Percentiles rank a stretch among this genome's conserved stretches.
Conservation (phyloP, 1,140 invertebrate genomes). For the Leptoteleia sp. region DNA sequence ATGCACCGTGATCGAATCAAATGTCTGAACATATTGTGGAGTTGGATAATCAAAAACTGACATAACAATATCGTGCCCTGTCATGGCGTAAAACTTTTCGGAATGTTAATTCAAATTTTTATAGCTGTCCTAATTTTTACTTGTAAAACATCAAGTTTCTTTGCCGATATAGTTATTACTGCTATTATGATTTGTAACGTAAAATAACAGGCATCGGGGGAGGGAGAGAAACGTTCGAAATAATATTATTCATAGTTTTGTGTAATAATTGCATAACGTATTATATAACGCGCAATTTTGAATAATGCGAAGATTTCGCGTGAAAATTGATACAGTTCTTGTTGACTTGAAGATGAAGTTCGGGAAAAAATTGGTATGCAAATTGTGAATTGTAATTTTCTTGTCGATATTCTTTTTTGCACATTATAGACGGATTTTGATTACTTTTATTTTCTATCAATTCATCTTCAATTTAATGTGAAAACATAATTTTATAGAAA, state of each 20-base stretch:
- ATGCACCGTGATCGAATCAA: slow-evolving; percentile 28
- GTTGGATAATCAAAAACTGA: slow-evolving; percentile 32
- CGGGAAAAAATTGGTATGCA: slow-evolving; percentile 18
- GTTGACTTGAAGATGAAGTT: background rate
- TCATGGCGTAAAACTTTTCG: slow-evolving; percentile 6
- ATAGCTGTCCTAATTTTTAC: slow-evolving; percentile 1
- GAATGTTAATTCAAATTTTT: slow-evolving; percentile 19
- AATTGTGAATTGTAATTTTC: slow-evolving; percentile 12
- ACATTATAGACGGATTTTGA: background rate
- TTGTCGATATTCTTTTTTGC: background rate
- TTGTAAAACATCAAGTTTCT: background rate
- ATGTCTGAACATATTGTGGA: slow-evolving; percentile 15
- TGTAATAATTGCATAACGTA: background rate
- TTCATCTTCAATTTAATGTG: background rate
- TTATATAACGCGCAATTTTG: background rate
- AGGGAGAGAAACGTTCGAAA: background rate
- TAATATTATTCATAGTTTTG: background rate
- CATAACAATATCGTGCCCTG: slow-evolving; percentile 7
- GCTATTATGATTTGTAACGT: background rate
- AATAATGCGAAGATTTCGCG: background rate
- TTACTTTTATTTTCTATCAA: background rate
- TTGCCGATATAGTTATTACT: background rate
- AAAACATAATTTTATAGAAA: too few species aligned
- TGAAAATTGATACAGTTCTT: slow-evolving; percentile 4
- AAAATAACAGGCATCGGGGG: too few species aligned